Evolutionary conservation across 1,140 invertebrate genomes (phyloP), one percentile per base, ranked within the genome.

Genomic region (Probaryconus sp.): DNA sequence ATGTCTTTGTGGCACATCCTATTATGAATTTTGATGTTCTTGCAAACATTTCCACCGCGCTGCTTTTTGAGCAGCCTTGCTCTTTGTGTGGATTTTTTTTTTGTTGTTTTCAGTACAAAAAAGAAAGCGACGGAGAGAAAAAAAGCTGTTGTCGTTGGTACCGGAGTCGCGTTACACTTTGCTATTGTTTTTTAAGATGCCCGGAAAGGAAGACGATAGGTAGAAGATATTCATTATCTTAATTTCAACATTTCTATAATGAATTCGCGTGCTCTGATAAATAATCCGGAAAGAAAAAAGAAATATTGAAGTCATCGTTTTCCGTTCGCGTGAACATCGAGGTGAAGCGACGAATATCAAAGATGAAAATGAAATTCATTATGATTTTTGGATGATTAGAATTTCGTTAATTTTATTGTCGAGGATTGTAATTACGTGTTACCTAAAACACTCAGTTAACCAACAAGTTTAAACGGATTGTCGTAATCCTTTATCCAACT

Each of bases 401-500:
- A 53, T 69, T 60, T 14, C 16, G 3, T 61, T 20, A 18, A 28
- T 45, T 58, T 45, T 51, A 72, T 64, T 58, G 60, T 31, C 58
- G 35, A 28, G 56, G 21, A 72, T 64, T 64, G 60, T 72, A 64
- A 64, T 72, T 72, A 72, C 58, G 64, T 58, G 60, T 64, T 72
- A 37, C 17, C 51, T 58, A 64, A 72, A n/a, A 71, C 68, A 71
- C 43, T 42, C 58, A 71, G 65, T 69, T 64, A 64, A 56, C 56
- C 58, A 71, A 71, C 68, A 71, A 71, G 68, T 71, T 71, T 71
- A 31, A 71, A 71, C 45, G 50, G 68, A 64, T 71, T 71, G 50
- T 35, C 43, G 68, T 61, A 70, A 63, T 70, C 67, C 67, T 63
- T 55, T 48, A 21, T 30, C 40, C 35, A 70, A 70, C 67, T 70